These are phyloP conservation scores for Trachemys scripta DNA, from an alignment of 2,113 vertebrate species.

Conservation along the genomic window DNA sequence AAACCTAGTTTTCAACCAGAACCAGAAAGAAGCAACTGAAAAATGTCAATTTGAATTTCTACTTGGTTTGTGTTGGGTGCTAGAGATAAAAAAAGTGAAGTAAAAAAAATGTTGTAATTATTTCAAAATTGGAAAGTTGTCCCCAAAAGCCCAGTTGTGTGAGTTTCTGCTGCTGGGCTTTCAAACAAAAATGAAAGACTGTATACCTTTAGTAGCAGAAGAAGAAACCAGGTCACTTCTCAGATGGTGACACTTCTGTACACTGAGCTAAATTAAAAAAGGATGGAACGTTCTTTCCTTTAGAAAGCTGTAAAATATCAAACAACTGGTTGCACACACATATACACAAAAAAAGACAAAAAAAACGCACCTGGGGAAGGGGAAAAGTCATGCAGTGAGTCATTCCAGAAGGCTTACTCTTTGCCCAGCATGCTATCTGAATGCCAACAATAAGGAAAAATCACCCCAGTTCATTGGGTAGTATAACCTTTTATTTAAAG, in stretches of 20 bases:
- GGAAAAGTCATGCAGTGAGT: slow-evolving; percentile 40
- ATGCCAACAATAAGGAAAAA: slow-evolving; percentile 39
- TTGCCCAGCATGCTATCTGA: slow-evolving; percentile 30
- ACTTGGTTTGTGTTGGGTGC: slow-evolving; percentile 25
- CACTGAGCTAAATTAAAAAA: slow-evolving; percentile 51
- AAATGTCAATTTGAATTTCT: slow-evolving; percentile 50
- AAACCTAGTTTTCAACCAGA: not conserved
- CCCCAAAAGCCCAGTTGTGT: slow-evolving; percentile 50
- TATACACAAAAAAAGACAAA: not conserved
- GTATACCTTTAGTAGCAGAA: slow-evolving; percentile 7
- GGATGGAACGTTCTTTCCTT: slow-evolving; percentile 28
- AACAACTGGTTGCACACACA: slow-evolving; percentile 45
- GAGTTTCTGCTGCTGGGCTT: slow-evolving; percentile 28
- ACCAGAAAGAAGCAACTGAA: not conserved
- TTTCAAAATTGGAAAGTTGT: slow-evolving; percentile 46
- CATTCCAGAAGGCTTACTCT: slow-evolving; percentile 22
- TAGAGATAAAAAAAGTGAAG: not conserved
- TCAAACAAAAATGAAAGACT: slow-evolving; percentile 26
- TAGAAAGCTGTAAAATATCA: slow-evolving; percentile 56
- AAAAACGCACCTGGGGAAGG: slow-evolving; percentile 3
- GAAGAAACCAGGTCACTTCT: slow-evolving; percentile 23
- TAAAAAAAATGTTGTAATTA: slow-evolving; percentile 1
- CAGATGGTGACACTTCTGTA: slow-evolving; percentile 34
- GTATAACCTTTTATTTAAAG: slow-evolving; percentile 47
- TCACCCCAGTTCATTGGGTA: slow-evolving; percentile 26